Conservation (phyloP, 2,113 vertebrate genomes). For the Cercopithecus mona region DNA sequence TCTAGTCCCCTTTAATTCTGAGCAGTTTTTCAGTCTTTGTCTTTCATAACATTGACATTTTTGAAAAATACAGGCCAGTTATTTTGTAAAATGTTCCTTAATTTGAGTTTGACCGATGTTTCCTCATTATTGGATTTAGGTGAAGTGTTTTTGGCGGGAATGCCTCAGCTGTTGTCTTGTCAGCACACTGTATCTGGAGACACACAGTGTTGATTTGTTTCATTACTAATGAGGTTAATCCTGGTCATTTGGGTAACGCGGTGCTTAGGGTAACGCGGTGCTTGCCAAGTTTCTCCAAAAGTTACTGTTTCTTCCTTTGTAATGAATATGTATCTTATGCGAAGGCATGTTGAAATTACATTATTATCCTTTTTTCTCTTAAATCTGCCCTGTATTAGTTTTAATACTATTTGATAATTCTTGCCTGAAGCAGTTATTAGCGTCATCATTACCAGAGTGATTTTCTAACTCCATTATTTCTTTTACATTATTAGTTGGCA, state of each 20-base stretch:
- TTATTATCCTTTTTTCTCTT: neutral
- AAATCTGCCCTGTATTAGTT: neutral
- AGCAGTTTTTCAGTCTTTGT: neutral
- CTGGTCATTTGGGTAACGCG: neutral
- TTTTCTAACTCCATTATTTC: neutral
- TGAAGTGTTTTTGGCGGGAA: neutral
- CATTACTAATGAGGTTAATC: neutral
- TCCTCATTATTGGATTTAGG: neutral
- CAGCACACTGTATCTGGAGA: accelerated
- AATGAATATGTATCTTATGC: neutral
- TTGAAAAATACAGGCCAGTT: neutral
- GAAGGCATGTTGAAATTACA: neutral
- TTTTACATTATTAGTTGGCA: neutral
- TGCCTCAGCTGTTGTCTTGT: no score
- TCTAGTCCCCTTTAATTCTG: neutral
- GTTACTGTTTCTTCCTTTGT: neutral
- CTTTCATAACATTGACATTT: neutral
- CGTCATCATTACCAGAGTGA: neutral
- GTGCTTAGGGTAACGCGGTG: no score
- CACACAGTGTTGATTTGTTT: accelerated
- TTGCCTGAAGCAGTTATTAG: neutral
- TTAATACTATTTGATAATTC: neutral
- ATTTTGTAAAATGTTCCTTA: neutral
- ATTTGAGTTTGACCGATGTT: neutral
- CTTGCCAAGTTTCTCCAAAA: neutral